Base-by-base conservation (phyloP, 2,888 invertebrate species). In the Caradrina kadenii region DNA sequence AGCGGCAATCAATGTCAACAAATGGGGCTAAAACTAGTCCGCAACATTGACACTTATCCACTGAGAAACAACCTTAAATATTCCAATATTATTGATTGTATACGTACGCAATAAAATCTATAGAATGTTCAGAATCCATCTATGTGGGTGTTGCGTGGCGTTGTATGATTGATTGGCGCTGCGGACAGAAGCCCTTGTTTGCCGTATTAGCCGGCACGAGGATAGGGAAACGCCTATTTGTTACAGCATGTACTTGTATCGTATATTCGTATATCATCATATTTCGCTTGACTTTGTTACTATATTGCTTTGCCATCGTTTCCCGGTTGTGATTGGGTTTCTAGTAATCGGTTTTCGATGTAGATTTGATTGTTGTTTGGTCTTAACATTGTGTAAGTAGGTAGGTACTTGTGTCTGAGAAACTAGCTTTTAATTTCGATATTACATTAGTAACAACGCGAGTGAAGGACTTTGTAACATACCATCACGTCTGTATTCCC, bases 151-250 rank as follows among this genome's bases (percentile, higher is more conserved):
- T 60, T 64, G 50, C 45, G 63, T 74, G 73, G 71, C 67, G 81
- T 73, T 67, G 53, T 68, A 83, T 86, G 86, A 87, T 85, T 87
- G 86, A 87, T 86, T 72, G 70, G 60, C 71, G 78, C 63, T 69
- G 64, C 63, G 68, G 69, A 62, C 69, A 78, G 53, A 72, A 73
- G 65, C 66, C 74, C 74, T 82, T 76, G 76, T 82, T 78, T 66
- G 64, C 69, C 65, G 70, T 78, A 79, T 83, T 83, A 82, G 81
- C 73, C 80, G 75, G 65, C 70, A 66, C 60, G 64, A 67, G 69
- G 72, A 72, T 72, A 71, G 70, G 77, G 65, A 79, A 73, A 63
- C 62, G 63, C 39, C 55, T 73, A 76, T 86, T 79, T 82, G 76
- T 78, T 76, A 70, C 68, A 17, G 66, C 71, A 63, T 76, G 64